Evolutionary conservation across 2,888 invertebrate species (phyloP).

Genomic region (Caprella mutica): DNA sequence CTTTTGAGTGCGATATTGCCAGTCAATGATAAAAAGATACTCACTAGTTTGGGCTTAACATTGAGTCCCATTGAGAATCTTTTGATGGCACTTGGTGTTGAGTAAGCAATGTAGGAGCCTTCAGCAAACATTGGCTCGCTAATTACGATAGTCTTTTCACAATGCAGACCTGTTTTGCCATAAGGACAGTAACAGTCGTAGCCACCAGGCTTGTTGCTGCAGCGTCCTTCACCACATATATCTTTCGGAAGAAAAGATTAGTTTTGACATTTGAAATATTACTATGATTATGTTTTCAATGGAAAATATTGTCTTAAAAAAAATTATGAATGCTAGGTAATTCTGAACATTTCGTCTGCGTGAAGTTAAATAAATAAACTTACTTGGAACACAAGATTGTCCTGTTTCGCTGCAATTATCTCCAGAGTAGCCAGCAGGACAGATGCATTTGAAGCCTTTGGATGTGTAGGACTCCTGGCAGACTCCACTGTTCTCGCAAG

Average conservation of each 20-base stretch:
- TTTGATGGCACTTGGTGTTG: slow-evolving; percentile 54
- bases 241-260: too few species aligned
- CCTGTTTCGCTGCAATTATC: slow-evolving; percentile 63
- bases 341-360: too few species aligned
- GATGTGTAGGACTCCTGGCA: slow-evolving; percentile 73
- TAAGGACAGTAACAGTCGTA: slow-evolving; percentile 79
- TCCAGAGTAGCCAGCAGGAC: slow-evolving; percentile 65
- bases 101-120: slow-evolving; percentile 66
- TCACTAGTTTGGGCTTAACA: slow-evolving; percentile 21
- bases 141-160: slow-evolving; percentile 59
- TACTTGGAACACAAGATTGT: slow-evolving; percentile 70
- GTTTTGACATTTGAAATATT: too few species aligned
- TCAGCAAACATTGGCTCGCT: slow-evolving; percentile 68
- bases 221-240: slow-evolving; percentile 69
- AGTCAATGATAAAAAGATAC: not conserved
- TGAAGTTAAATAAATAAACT: not conserved
- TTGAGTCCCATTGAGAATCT: slow-evolving; percentile 36
- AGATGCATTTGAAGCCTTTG: slow-evolving; percentile 69
- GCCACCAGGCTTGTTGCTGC: slow-evolving; percentile 51
- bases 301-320: too few species aligned
- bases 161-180: slow-evolving; percentile 64
- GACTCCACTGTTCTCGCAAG: slow-evolving; percentile 68
- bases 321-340: too few species aligned
- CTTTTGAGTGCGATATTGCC: too few species aligned
- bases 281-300: too few species aligned